Percentiles rank a stretch among this genome's conserved stretches.
Evolutionary conservation across 2,888 invertebrate species (phyloP).

Genomic region (Ametastegia equiseti): DNA sequence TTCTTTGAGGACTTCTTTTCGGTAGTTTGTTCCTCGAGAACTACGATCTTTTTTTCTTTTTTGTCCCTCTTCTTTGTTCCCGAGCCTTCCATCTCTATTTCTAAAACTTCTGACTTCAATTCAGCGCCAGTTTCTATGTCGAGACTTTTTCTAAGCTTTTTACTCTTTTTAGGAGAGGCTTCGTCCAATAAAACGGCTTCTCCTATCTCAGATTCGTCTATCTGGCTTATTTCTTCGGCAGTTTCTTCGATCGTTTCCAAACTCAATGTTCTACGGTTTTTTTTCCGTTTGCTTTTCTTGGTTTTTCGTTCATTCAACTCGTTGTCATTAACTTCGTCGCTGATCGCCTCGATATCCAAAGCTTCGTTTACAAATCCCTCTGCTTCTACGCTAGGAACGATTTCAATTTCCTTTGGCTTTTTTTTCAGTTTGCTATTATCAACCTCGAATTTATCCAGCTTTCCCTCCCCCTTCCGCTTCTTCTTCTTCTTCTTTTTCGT

Average conservation of each 20-base stretch:
- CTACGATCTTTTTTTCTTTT: not conserved
- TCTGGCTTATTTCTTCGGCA: constrained; percentile 58
- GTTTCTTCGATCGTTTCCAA: constrained; percentile 69
- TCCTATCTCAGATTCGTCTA: constrained; percentile 23
- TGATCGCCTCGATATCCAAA: constrained; percentile 60
- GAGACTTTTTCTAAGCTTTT: not conserved
- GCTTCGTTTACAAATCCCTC: constrained; percentile 66
- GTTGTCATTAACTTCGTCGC: constrained; percentile 66
- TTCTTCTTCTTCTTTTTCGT: constrained; percentile 64
- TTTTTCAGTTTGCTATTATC: constrained; percentile 62
- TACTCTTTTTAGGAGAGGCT: not conserved
- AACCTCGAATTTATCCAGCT: constrained; percentile 71
- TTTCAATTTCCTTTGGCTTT: constrained; percentile 47
- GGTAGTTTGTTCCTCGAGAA: not conserved
- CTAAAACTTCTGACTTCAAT: constrained; percentile 30
- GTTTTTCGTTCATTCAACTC: constrained; percentile 65
- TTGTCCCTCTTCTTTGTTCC: constrained; percentile 44
- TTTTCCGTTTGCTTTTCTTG: constrained; percentile 61
- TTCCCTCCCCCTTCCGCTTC: constrained; percentile 58
- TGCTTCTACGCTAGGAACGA: not conserved
- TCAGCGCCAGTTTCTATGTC: not conserved
- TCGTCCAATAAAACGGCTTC: constrained; percentile 33
- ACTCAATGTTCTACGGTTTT: constrained; percentile 57
- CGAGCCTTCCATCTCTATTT: constrained; percentile 18
- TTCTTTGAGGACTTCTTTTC: constrained; percentile 44